These are phyloP conservation scores for Cepaea hortensis DNA, from an alignment of 2,888 invertebrate genomes.

Conservation along the genomic window DNA sequence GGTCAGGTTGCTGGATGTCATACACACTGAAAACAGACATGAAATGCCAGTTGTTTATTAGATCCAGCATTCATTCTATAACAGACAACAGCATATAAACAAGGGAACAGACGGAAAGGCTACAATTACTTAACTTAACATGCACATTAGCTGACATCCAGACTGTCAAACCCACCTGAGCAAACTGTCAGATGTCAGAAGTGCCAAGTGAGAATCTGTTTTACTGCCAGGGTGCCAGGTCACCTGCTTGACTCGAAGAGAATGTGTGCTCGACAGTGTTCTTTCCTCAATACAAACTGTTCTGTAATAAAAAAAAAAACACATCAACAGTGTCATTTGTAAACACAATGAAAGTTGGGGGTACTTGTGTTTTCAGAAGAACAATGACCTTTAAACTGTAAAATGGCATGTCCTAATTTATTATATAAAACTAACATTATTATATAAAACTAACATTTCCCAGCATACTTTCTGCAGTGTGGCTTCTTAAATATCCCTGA, in stretches of 20 bases:
- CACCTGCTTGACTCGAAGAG: constrained; percentile 79
- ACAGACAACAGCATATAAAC: too few relatives aligned
- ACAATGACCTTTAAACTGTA: background rate
- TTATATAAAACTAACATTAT: background rate
- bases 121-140: too few relatives aligned
- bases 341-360: background rate
- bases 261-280: constrained; percentile 82
- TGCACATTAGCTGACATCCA: too few relatives aligned
- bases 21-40: constrained; percentile 68
- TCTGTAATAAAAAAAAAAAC: constrained; percentile 77
- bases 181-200: constrained; percentile 90
- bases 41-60: too few relatives aligned
- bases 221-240: constrained; percentile 91
- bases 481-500: too few relatives aligned
- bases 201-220: constrained; percentile 85
- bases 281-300: constrained; percentile 85
- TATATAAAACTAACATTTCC: background rate
- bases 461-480: too few relatives aligned
- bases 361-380: background rate
- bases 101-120: too few relatives aligned
- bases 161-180: constrained; percentile 81
- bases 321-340: background rate
- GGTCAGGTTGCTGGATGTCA: constrained; percentile 70
- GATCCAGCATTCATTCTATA: too few relatives aligned
- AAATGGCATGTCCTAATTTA: background rate